A percentile compares a stretch with the other conserved stretches of the same genome.
Evolutionary conservation across 2,888 invertebrate genomes (phyloP).

Genomic region (Psylliodes chrysocephalus): DNA sequence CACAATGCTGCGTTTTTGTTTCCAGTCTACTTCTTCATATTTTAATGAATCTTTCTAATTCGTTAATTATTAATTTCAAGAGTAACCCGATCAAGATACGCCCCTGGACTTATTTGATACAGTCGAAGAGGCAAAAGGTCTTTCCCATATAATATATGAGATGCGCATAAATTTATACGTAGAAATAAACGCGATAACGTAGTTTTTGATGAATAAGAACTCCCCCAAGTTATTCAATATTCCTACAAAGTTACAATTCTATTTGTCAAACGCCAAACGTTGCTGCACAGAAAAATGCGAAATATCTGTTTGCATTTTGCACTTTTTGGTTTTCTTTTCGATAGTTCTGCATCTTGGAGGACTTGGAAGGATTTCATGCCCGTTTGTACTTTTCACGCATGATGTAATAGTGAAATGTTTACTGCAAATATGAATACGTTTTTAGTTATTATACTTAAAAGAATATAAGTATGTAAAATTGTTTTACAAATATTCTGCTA

Average conservation of each 20-base stretch:
- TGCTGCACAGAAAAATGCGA: not conserved
- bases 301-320: not conserved
- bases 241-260: constrained; percentile 20
- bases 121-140: constrained; percentile 5
- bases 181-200: constrained; percentile 25
- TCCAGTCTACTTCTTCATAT: no score
- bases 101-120: constrained; percentile 22
- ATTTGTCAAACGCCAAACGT: constrained; percentile 15
- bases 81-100: not conserved
- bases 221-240: constrained; percentile 21
- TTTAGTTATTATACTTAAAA: no score
- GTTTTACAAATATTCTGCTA: no score
- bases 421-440: no score
- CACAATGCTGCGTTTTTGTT: no score
- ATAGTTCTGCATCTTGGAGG: no score
- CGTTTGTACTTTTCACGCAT: no score
- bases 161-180: constrained; percentile 28
- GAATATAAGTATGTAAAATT: no score
- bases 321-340: not conserved
- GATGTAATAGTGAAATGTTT: no score
- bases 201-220: constrained; percentile 27
- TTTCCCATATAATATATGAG: constrained; percentile 18
- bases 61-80: not conserved
- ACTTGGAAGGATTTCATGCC: no score
- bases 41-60: no score